Percentiles rank a stretch among this genome's conserved stretches.
These are phyloP conservation scores for Halesus radiatus DNA, from an alignment of 1,140 invertebrate species.

Conservation along the genomic window DNA sequence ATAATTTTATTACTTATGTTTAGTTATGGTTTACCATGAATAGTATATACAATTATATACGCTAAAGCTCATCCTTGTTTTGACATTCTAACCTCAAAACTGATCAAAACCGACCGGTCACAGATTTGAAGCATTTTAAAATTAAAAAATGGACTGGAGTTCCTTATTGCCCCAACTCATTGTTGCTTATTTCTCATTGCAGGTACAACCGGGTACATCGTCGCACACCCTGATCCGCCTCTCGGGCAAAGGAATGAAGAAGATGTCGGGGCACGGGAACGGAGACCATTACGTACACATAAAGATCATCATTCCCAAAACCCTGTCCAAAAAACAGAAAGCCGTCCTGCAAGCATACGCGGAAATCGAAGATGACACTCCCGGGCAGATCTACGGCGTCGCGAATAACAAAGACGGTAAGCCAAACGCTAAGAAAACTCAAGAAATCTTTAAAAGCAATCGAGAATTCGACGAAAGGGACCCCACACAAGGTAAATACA, in stretches of 20 bases:
- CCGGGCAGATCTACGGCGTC: conserved; percentile 90
- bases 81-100: too few relatives aligned
- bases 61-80: too few relatives aligned
- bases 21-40: too few relatives aligned
- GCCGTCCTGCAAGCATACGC: conserved; percentile 90
- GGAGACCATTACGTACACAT: conserved; percentile 98
- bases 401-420: conserved; percentile 88
- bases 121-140: too few relatives aligned
- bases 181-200: conserved; percentile 57
- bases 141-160: too few relatives aligned
- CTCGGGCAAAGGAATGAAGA: conserved; percentile 92
- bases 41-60: too few relatives aligned
- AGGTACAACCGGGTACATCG: conserved; percentile 92
- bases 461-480: conserved; percentile 8
- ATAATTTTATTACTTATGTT: too few relatives aligned
- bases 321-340: conserved; percentile 85
- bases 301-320: conserved; percentile 86
- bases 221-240: conserved; percentile 91
- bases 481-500: neutral
- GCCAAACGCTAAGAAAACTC: conserved; percentile 59
- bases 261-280: conserved; percentile 88
- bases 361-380: conserved; percentile 89
- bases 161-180: too few relatives aligned
- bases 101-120: too few relatives aligned
- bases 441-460: neutral